Conservation (phyloP, 1,140 invertebrate species). For the Tenebrio molitor region DNA sequence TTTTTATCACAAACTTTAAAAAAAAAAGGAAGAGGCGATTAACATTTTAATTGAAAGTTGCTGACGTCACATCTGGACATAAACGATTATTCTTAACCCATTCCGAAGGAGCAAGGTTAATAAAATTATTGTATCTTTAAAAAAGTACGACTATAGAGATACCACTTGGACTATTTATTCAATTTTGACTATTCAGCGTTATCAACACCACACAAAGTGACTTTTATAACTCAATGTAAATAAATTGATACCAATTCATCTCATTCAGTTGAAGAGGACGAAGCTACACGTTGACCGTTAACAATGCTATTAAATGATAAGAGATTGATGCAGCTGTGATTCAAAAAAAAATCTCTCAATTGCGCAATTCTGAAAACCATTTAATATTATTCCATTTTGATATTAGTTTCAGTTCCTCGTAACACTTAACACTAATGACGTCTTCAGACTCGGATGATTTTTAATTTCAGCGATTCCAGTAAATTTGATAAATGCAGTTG, state of each 20-base stretch:
- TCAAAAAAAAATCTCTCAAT: too few relatives aligned
- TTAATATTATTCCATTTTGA: too few relatives aligned
- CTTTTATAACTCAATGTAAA: background rate
- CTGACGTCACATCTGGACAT: background rate
- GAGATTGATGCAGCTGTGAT: too few relatives aligned
- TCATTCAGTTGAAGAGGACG: conserved; percentile 12
- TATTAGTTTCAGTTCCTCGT: too few relatives aligned
- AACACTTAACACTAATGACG: too few relatives aligned
- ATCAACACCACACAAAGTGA: conserved; percentile 12
- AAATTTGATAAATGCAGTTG: background rate
- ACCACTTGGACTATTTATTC: conserved; percentile 11
- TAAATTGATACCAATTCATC: conserved; percentile 14
- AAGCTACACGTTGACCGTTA: background rate
- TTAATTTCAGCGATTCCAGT: background rate
- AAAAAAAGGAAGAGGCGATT: too few relatives aligned
- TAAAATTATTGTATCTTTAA: conserved; percentile 8
- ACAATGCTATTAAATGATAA: conserved; percentile 6
- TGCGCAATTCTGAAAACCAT: too few relatives aligned
- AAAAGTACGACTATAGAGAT: background rate
- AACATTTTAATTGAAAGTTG: too few relatives aligned
- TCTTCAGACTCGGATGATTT: background rate
- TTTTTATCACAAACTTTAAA: background rate
- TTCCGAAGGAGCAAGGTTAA: conserved; percentile 13
- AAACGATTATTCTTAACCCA: background rate
- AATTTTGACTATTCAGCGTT: conserved; percentile 1